phyloP scores from a whole-genome alignment of 2,797 vertebrate species.

The Lindbergichthys nudifrons region DNA sequence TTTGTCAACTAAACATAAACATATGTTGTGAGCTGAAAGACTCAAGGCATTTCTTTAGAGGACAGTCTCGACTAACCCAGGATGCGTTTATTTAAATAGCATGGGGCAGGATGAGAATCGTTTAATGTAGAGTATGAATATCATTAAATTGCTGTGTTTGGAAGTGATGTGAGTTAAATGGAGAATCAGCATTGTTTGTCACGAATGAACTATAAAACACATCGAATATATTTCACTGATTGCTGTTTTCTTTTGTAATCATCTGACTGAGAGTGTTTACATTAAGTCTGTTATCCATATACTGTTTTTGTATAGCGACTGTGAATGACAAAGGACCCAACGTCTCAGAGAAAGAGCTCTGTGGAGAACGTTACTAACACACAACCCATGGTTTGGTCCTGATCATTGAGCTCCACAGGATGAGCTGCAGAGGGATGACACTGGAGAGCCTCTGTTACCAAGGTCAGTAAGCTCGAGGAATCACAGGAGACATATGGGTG shows the following conservation, averaged over 20 bases:
- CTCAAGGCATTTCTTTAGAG: neutral
- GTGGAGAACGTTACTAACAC: conserved; percentile 8
- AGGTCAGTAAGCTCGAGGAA: conserved; percentile 19
- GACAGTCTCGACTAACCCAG: neutral
- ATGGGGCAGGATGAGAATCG: neutral
- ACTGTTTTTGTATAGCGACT: neutral
- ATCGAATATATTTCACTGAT: neutral
- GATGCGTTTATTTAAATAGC: too few species aligned
- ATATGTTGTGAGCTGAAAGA: neutral
- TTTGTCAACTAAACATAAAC: neutral
- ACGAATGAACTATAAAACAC: neutral
- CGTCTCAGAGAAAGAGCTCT: conserved; percentile 4
- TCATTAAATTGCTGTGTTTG: neutral
- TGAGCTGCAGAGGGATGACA: conserved; percentile 23
- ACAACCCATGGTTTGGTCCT: conserved; percentile 6
- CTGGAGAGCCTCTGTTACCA: conserved; percentile 36
- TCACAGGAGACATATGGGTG: conserved; percentile 36
- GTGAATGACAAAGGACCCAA: conserved; percentile 9
- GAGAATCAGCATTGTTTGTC: neutral
- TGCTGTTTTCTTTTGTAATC: conserved; percentile 8
- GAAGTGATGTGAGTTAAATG: neutral
- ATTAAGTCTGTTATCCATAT: conserved; percentile 4
- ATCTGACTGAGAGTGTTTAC: neutral
- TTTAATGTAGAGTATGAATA: neutral
- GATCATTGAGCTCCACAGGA: conserved; percentile 26